These are phyloP conservation scores for Pristionchus maxplancki DNA, from an alignment of 2,888 invertebrate species.

Conservation along the genomic window DNA sequence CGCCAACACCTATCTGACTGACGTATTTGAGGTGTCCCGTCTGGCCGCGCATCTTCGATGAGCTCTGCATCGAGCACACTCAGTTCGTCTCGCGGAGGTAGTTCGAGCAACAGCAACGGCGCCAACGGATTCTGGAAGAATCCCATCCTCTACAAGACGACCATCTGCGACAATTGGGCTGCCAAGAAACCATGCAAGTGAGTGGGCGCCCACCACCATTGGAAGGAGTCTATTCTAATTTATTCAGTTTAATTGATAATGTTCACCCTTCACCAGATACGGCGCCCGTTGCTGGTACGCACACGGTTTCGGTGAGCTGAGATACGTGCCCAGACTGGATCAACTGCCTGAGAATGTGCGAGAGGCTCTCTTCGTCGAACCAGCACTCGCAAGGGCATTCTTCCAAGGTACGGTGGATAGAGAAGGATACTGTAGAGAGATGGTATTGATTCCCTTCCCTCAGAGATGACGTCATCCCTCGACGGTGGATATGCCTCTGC, in stretches of 20 bases:
- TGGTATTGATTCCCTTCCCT: not conserved
- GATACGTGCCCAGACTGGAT: constrained; percentile 57
- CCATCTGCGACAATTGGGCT: constrained; percentile 60
- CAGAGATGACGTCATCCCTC: constrained; percentile 25
- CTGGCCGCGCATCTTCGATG: not conserved
- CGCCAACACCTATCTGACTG: not conserved
- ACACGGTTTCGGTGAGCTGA: constrained; percentile 60
- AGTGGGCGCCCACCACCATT: not conserved
- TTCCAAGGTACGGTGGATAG: constrained; percentile 44
- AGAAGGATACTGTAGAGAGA: too few relatives aligned
- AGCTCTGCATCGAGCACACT: not conserved
- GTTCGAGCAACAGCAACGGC: not conserved
- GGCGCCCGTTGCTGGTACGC: constrained; percentile 63
- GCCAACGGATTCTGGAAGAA: constrained; percentile 58
- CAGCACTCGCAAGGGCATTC: constrained; percentile 41
- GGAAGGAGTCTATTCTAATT: constrained; percentile 1
- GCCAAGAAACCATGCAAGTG: constrained; percentile 56
- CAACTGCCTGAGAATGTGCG: constrained; percentile 43
- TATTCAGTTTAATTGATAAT: not conserved
- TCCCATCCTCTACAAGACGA: constrained; percentile 62
- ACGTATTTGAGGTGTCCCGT: not conserved
- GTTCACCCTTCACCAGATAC: constrained; percentile 52
- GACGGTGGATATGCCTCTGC: not conserved
- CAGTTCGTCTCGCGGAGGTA: not conserved
- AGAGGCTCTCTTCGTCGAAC: constrained; percentile 51